Evolutionary conservation across 2,888 invertebrate species (phyloP), one percentile per base, ranked within the genome.

Genomic region (Antheraea yamamai): DNA sequence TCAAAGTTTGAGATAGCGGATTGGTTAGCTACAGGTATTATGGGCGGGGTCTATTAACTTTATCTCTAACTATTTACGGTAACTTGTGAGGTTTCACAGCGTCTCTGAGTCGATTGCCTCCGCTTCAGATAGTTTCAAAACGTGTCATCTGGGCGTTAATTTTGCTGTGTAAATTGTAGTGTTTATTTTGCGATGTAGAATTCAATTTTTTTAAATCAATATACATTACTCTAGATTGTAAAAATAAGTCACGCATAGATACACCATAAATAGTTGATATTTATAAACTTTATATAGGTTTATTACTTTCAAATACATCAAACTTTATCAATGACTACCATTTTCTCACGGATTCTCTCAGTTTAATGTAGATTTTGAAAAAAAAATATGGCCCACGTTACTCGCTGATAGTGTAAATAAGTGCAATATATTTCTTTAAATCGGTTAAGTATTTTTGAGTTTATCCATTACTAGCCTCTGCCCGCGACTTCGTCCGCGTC

Each of bases 1-100:
- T 78, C 76, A 79, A 79, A 10, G 75, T 74, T 76, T 66, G 75
- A 73, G 79, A 51, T n/a, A 70, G 75, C 78, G 79, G 75, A 87
- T 87, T 87, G 87, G 86, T 79, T 76, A 81, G 74, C 72, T 74
- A 75, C 82, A 84, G 83, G 84, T 85, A 79, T 73, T 76, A 79
- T 84, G 84, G 87, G 87, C 87, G 87, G 85, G 75, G 87, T 83
- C 79, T 79, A 76, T 76, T 75, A 74, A 74, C 77, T 82, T 84
- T 85, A 84, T 86, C 85, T 84, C 73, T 80, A 76, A 79, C 81
- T 83, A 75, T 81, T 79, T 80, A 80, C 77, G 76, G 74, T 47
- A 73, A 77, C 75, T 77, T 78, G 73, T 75, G 23, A 52, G 30
- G 61, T 72, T 75, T 74, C 58, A 61, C 26, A 51, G 47, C 30